phyloP scores from a whole-genome alignment of 2,888 invertebrate genomes.

The Oscheius sp. region DNA sequence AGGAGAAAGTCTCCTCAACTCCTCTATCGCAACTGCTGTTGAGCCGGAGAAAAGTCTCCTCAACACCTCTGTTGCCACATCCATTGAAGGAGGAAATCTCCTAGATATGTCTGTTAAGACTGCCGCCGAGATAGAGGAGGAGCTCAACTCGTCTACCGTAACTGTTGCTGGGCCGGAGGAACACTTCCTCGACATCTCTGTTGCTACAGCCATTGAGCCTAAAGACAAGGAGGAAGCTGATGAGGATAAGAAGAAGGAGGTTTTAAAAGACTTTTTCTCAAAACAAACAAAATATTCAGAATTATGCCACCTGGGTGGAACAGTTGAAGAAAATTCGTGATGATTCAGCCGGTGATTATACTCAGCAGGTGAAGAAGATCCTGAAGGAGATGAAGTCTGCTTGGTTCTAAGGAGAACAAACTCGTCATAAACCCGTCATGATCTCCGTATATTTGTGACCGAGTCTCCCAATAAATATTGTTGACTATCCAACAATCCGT shows the following conservation, averaged over 20 bases:
- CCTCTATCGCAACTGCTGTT: not conserved
- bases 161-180: not conserved
- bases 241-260: not conserved
- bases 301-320: not conserved
- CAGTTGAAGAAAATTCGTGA: not conserved
- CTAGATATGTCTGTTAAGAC: not conserved
- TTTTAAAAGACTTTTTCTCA: not conserved
- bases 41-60: not conserved
- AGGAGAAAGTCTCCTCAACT: not conserved
- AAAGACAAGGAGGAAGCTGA: not conserved
- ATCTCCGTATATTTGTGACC: no score
- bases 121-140: not conserved
- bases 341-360: not conserved
- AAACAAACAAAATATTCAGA: not conserved
- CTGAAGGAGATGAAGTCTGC: not conserved
- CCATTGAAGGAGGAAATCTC: not conserved
- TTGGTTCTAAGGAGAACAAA: not conserved
- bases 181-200: not conserved
- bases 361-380: not conserved
- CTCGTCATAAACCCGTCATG: not conserved
- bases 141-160: not conserved
- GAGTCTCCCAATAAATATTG: not conserved
- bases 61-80: not conserved
- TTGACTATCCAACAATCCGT: not conserved
- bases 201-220: not conserved